A percentile compares a stretch with the other conserved stretches of the same genome.
These are phyloP conservation scores for Butorides virescens DNA, from an alignment of 2,113 vertebrate genomes.

Conservation along the genomic window DNA sequence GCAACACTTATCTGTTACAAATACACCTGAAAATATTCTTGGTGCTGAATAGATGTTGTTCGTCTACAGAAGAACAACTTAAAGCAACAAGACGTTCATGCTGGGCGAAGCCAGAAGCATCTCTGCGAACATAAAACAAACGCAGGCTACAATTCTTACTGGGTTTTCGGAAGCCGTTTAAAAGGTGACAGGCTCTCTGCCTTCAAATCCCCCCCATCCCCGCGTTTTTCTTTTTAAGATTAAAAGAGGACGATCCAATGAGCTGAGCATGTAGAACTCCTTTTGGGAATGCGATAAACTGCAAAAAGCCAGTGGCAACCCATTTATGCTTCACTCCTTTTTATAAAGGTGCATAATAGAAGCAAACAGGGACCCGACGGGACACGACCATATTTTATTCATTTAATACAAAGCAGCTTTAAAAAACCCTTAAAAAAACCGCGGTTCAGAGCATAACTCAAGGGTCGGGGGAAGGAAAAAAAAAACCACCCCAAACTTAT, in stretches of 20 bases:
- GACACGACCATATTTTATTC: constrained; percentile 55
- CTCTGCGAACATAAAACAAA: neutral
- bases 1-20: neutral
- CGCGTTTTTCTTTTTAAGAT: neutral
- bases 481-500: neutral
- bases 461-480: neutral
- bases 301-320: constrained; percentile 8
- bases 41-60: neutral
- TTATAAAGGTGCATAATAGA: constrained; percentile 1
- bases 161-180: neutral
- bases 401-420: constrained; percentile 63
- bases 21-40: constrained; percentile 16
- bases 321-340: neutral
- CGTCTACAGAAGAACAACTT: neutral
- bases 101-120: neutral
- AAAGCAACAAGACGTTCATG: neutral
- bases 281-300: neutral
- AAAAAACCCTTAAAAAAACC: neutral
- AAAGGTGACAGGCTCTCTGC: neutral
- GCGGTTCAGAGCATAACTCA: neutral
- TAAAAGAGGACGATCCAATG: neutral
- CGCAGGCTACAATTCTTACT: neutral
- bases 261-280: neutral
- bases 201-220: neutral
- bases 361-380: constrained; percentile 30